Evolutionary conservation across 2,797 vertebrate genomes (phyloP).

Genomic region (Sebastes dallii): DNA sequence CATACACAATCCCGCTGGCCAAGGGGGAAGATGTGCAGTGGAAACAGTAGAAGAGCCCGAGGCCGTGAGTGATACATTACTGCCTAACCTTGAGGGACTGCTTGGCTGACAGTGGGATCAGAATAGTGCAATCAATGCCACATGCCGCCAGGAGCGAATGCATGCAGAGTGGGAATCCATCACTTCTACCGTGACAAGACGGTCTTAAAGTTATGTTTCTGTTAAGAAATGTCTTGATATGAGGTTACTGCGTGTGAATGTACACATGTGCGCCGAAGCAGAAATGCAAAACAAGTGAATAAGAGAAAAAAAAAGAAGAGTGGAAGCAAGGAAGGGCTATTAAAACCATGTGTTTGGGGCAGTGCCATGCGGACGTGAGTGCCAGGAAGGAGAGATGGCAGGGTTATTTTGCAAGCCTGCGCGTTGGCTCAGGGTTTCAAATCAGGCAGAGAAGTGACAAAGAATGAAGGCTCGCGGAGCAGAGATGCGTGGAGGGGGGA

Average conservation of each 20-base stretch:
- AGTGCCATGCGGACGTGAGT: constrained; percentile 51
- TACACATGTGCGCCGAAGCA: constrained; percentile 39
- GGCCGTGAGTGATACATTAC: constrained; percentile 69
- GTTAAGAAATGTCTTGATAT: constrained; percentile 54
- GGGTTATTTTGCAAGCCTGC: constrained; percentile 31
- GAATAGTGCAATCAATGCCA: constrained; percentile 72
- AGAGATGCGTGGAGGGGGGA: constrained; percentile 8
- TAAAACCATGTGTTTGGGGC: constrained; percentile 75
- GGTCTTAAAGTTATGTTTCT: constrained; percentile 56
- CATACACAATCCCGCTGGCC: constrained; percentile 52
- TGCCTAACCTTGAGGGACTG: constrained; percentile 66
- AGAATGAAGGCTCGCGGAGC: constrained; percentile 20
- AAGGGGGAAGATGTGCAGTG: constrained; percentile 64
- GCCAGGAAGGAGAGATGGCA: constrained; percentile 59
- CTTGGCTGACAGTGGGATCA: constrained; percentile 62
- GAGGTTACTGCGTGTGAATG: constrained; percentile 47
- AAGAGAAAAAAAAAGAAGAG: background rate
- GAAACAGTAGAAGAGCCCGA: constrained; percentile 71
- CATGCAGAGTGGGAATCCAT: constrained; percentile 61
- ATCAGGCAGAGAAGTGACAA: constrained; percentile 59
- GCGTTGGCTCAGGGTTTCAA: constrained; percentile 18
- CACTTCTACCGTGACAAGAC: constrained; percentile 57
- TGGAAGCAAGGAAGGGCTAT: constrained; percentile 51
- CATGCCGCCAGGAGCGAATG: constrained; percentile 54
- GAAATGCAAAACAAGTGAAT: constrained; percentile 54